Evolutionary conservation across 2,797 vertebrate species (phyloP).

Genomic region (Cossypha dichroa): DNA sequence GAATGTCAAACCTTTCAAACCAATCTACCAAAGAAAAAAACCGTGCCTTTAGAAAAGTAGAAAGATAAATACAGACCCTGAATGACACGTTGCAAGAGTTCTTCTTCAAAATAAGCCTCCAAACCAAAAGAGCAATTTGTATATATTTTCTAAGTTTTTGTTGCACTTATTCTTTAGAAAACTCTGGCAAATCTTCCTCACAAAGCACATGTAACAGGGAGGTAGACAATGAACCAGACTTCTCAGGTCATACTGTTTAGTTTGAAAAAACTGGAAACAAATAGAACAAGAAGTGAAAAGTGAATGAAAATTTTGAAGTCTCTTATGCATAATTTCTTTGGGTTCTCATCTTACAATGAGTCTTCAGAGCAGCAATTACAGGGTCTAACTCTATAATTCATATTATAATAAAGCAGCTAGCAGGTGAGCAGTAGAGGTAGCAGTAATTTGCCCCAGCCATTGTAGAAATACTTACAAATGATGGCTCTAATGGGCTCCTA

Average conservation of each 20-base stretch:
- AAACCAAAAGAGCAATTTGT: neutral
- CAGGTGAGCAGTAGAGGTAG: neutral
- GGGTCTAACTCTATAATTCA: neutral
- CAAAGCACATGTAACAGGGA: accelerated
- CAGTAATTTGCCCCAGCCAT: neutral
- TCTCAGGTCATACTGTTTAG: neutral
- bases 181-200: neutral
- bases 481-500: neutral
- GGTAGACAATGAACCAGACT: neutral
- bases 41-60: neutral
- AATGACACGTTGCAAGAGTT: neutral
- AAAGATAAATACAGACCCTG: neutral
- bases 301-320: neutral
- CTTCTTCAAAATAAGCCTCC: neutral
- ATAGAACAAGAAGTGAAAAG: neutral
- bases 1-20: neutral
- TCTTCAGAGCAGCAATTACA: neutral
- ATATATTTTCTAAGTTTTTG: neutral
- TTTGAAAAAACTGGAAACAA: neutral
- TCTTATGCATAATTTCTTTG: neutral
- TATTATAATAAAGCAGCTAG: neutral
- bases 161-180: neutral
- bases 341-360: neutral
- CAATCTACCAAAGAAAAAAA: neutral
- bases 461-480: neutral